Base-by-base conservation (phyloP, 2,113 vertebrate genomes). In the Casuarius casuarius region DNA sequence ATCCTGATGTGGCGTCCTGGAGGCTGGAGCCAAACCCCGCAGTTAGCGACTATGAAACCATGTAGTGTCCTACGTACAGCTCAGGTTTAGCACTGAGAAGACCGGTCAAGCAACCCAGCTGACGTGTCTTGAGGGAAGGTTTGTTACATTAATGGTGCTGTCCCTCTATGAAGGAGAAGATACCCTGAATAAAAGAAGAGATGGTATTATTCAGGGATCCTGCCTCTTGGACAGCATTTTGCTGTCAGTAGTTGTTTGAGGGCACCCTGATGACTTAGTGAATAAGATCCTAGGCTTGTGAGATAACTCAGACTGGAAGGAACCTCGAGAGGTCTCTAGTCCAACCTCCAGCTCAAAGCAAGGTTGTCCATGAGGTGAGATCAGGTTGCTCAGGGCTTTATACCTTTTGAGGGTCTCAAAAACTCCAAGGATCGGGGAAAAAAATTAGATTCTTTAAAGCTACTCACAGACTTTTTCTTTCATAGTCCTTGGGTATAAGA, bases 401-500 rank as follows among this genome's bases (percentile, higher is more conserved):
- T 94, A 23, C 38, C 56, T 7, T 0, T 68, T 58, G 28, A 17
- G 18, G 8, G 25, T 18, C 33, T 73, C 66, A 40, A 61, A 68
- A 4, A 75, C 23, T 18, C 10, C 23, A 84, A 2, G 6, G 14
- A 38, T 17, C 0, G 3, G 3, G 1, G 5, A 0, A 4, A 5
- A 14, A 17, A 20, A 15, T 3, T 22, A 58, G 29, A 8, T 2
- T 7, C 44, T 59, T 65, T 66, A 46, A 84, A 11, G 28, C 29
- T 74, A 54, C 7, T 71, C 10, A 3, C 2, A 56, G 28, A 11
- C 14, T 58, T 79, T 72, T 5, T 63, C 12, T 76, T 78, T 70
- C 38, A 54, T 6, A 77, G 13, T 49, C 29, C 18, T 8, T 12
- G n/a, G 13, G 9, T 82, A 26, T 40, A 40, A 81, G 58, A 42